Base-by-base conservation (phyloP, 2,797 vertebrate species). In the Emys orbicularis region DNA sequence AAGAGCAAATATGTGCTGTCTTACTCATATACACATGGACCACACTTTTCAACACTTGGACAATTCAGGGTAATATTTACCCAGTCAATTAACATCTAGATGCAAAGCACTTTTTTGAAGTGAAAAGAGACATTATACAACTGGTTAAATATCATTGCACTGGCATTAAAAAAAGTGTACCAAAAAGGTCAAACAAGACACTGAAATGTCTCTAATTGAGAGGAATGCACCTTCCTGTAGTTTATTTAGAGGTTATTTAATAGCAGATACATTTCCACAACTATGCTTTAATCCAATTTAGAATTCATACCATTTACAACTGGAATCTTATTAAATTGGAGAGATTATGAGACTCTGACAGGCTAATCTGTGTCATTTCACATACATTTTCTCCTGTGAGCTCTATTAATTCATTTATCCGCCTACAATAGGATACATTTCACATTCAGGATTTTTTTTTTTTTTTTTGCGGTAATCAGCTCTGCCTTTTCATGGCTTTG, bases 21-120 rank as follows among this genome's bases (percentile, higher is more conserved):
- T 27, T 49, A 7, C n/a, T 23, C 44, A 37, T 6, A 41, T 3
- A 15, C 23, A 68, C 25, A 6, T 0, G 3, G 15, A 21, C 6
- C 72, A 27, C 59, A 77, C 31, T 84, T 4, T 54, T 25, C n/a
- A 41, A 44, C 21, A 61, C 2, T 54, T 57, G 54, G 54, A 25
- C 41, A 41, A 12, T 2, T n/a, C 31, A 15, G 57, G 12, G 29
- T 16, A 72, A 61, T 47, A 87, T 47, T 50, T 56, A 84, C 23
- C 18, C 37, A 23, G 34, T 5, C 0, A 1, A 65, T 31, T 23
- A 84, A 68, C 18, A 47, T 50, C 56, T 6, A 57, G 59, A 31
- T 8, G 25, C 79, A 41, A 84, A n/a, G 79, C 37, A 3, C 83
- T 31, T 27, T 83, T 52, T 57, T 87, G 57, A 19, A 44, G 18